Evolutionary conservation across 2,113 vertebrate species (phyloP).

Genomic region (Colistium nudipinnis): DNA sequence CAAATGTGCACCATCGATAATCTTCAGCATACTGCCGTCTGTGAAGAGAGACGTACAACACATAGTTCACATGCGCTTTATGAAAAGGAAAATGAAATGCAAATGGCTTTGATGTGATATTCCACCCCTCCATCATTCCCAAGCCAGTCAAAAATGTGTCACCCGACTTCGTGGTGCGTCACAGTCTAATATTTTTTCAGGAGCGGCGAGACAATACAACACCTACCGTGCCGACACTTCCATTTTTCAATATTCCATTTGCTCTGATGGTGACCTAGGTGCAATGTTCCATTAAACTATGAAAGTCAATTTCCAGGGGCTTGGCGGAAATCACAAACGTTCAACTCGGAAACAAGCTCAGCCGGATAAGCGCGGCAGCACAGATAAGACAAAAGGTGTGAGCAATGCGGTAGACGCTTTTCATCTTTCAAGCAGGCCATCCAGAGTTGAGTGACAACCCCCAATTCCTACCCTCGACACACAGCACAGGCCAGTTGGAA

Average conservation of each 20-base stretch:
- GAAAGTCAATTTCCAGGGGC: conserved; percentile 47
- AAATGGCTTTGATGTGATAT: conserved; percentile 16
- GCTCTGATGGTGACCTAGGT: conserved; percentile 46
- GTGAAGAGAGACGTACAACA: conserved; percentile 53
- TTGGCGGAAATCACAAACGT: conserved; percentile 60
- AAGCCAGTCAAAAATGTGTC: conserved; percentile 19
- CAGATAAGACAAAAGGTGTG: conserved; percentile 31
- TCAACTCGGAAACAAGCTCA: conserved; percentile 38
- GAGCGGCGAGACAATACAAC: conserved; percentile 45
- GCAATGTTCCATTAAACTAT: conserved; percentile 62
- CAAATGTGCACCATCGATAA: conserved; percentile 84
- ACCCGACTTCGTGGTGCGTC: conserved; percentile 30
- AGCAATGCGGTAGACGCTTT: conserved; percentile 52
- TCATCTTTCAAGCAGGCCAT: conserved; percentile 60
- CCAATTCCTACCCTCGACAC: conserved; percentile 46
- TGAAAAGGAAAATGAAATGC: too few species aligned
- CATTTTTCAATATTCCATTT: conserved; percentile 76
- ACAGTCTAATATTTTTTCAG: conserved; percentile 46
- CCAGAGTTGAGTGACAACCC: conserved; percentile 46
- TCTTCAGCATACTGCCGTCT: conserved; percentile 84
- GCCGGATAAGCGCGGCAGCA: conserved; percentile 19
- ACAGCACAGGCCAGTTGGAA: conserved; percentile 44
- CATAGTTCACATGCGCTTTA: conserved; percentile 24
- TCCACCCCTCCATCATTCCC: conserved; percentile 6
- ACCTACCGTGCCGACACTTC: conserved; percentile 32